These are phyloP conservation scores for Tetramorium alpestre DNA, from an alignment of 1,140 invertebrate genomes.

Conservation along the genomic window DNA sequence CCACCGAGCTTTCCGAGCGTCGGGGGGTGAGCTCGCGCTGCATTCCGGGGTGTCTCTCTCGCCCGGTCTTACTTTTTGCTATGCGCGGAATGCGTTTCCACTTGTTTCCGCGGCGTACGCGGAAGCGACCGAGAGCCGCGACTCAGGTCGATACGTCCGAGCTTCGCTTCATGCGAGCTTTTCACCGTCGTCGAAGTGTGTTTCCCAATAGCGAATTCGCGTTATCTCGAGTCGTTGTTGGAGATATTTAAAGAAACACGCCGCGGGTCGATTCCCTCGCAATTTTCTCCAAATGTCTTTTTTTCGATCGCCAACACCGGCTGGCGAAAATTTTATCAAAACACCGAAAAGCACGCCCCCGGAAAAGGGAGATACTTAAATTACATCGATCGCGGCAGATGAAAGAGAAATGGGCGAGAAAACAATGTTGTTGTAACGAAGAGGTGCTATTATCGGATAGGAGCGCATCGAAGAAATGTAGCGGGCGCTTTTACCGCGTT, in stretches of 20 bases:
- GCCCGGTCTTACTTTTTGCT: slow-evolving; percentile 33
- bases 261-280: neutral
- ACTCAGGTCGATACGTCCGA: slow-evolving; percentile 18
- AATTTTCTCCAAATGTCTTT: neutral
- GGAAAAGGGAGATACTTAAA: neutral
- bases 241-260: neutral
- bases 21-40: neutral
- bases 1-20: slow-evolving; percentile 34
- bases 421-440: slow-evolving; percentile 51
- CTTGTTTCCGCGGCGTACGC: neutral
- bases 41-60: neutral
- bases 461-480: slow-evolving; percentile 11
- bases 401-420: neutral
- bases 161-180: neutral
- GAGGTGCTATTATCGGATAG: slow-evolving; percentile 30
- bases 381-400: neutral
- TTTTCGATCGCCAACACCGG: neutral
- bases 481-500: slow-evolving; percentile 64
- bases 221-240: neutral
- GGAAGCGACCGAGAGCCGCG: slow-evolving; percentile 2
- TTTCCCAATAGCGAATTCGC: neutral
- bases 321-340: neutral
- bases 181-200: neutral
- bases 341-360: neutral
- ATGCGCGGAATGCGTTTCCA: slow-evolving; percentile 45